Evolutionary conservation across 2,113 vertebrate species (phyloP).

Genomic region (Callopanchax toddi): DNA sequence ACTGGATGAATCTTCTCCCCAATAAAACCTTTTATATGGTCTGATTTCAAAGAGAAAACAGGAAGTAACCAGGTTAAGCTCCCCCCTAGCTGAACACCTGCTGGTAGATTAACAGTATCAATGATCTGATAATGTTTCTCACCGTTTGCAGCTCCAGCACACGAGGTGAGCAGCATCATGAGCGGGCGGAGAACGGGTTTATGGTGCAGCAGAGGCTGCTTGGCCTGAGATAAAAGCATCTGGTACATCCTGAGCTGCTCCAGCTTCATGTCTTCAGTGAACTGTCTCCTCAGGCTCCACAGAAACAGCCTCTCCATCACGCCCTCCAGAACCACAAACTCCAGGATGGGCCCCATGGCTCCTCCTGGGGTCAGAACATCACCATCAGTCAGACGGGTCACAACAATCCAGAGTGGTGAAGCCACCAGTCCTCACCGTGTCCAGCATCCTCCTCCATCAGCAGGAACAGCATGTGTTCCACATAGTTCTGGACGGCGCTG

Average conservation of each 20-base stretch:
- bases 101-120: too few species aligned
- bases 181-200: constrained; percentile 95
- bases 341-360: constrained; percentile 95
- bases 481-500: constrained; percentile 97
- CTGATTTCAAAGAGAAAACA: too few species aligned
- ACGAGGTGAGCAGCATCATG: constrained; percentile 94
- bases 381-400: accelerated
- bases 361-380: constrained; percentile 60
- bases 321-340: constrained; percentile 94
- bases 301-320: constrained; percentile 97
- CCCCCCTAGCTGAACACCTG: too few species aligned
- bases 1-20: too few species aligned
- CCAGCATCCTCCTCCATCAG: constrained; percentile 92
- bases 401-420: accelerated
- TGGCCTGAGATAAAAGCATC: constrained; percentile 88
- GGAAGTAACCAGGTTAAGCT: too few species aligned
- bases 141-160: constrained; percentile 80
- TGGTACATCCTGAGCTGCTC: constrained; percentile 96
- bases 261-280: constrained; percentile 93
- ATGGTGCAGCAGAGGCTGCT: constrained; percentile 93
- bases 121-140: too few species aligned
- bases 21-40: too few species aligned
- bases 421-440: constrained; percentile 60
- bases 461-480: constrained; percentile 96
- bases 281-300: constrained; percentile 93